Percentiles rank a stretch among this genome's conserved stretches.
phyloP scores from a whole-genome alignment of 2,888 invertebrate species.

The Sesia apiformis region DNA sequence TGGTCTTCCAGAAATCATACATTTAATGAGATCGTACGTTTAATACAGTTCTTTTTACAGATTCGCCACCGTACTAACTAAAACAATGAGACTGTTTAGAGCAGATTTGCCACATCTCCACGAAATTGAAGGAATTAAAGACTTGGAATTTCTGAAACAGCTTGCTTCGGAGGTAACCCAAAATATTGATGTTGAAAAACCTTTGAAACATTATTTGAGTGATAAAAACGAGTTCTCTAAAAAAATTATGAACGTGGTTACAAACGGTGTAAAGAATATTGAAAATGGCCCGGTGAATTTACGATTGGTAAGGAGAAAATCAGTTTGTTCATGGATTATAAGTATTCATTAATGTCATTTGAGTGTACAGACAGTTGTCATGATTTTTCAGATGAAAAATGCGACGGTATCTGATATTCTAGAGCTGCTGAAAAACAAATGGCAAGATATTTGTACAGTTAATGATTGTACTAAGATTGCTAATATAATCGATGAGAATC shows the following conservation, averaged over 20 bases:
- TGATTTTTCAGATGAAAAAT: constrained; percentile 19
- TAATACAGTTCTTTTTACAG: constrained; percentile 20
- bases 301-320: constrained; percentile 28
- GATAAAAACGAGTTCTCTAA: constrained; percentile 14
- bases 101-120: constrained; percentile 48
- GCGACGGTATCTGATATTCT: constrained; percentile 14
- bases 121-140: constrained; percentile 41
- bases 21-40: too few relatives aligned
- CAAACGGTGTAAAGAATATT: constrained; percentile 22
- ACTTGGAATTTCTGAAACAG: constrained; percentile 32
- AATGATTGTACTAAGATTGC: constrained; percentile 34
- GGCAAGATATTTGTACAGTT: constrained; percentile 28
- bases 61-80: constrained; percentile 35
- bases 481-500: constrained; percentile 16
- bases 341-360: background rate
- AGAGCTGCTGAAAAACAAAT: constrained; percentile 14
- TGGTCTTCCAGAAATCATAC: too few relatives aligned
- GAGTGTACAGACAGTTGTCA: background rate
- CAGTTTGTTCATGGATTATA: background rate
- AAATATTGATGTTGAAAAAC: constrained; percentile 28
- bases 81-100: constrained; percentile 34
- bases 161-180: constrained; percentile 34
- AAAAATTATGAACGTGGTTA: constrained; percentile 17
- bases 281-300: constrained; percentile 36
- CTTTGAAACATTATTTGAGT: constrained; percentile 28